phyloP scores from a whole-genome alignment of 2,797 vertebrate genomes.

The Squalus acanthias region DNA sequence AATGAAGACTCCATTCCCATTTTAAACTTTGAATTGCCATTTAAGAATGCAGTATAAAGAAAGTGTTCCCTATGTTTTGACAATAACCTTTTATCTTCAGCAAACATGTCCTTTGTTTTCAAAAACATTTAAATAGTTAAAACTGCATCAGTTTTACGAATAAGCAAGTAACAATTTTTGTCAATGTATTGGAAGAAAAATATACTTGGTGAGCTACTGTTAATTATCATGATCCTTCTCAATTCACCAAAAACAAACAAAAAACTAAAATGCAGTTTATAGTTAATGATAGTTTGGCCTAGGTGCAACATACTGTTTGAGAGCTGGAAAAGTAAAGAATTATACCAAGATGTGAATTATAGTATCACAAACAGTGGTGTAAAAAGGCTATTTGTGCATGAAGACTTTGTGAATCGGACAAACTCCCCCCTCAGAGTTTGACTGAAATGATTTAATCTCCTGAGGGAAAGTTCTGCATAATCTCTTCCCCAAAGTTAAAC shows the following conservation, averaged over 20 bases:
- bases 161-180: not conserved
- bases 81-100: not conserved
- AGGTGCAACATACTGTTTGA: not conserved
- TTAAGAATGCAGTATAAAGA: not conserved
- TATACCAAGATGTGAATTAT: not conserved
- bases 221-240: not conserved
- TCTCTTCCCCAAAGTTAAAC: not conserved
- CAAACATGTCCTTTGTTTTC: not conserved
- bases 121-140: not conserved
- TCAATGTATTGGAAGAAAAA: not conserved
- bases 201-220: not conserved
- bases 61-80: not conserved
- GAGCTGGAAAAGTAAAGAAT: not conserved
- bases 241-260: not conserved
- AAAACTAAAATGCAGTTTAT: not conserved
- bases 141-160: not conserved
- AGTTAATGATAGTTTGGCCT: not conserved
- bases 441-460: not conserved
- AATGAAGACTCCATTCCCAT: not conserved
- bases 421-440: not conserved
- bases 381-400: not conserved
- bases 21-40: not conserved
- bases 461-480: not conserved
- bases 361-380: not conserved
- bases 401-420: not conserved